Base-by-base conservation (phyloP, 2,888 invertebrate genomes). In the Merodon equestris region DNA sequence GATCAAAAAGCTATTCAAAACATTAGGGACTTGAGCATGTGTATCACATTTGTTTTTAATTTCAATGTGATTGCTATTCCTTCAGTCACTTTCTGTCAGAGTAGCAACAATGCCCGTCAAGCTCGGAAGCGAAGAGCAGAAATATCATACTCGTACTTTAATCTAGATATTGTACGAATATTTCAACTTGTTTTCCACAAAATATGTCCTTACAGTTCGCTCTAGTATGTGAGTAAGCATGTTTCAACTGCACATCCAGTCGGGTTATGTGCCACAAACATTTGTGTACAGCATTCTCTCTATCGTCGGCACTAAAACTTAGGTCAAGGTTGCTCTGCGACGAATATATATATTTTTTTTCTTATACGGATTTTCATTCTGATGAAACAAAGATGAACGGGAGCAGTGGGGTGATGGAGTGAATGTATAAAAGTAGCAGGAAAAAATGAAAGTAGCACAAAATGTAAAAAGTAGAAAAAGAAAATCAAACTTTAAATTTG, bases 261-360 rank as follows among this genome's bases (percentile, higher is more conserved):
- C 27, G 27, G 27, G 2, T 27, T 27, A 27, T 4, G 7, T 27
- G 27, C 27, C 27, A 27, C 27, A 27, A 27, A 27, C 27, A 27
- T 27, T 27, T 4, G 27, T 40, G n/a, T 40, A 40, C 10, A n/a
- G n/a, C 40, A 40, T 3, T 44, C 17, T 12, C 45, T 56, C 48
- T 40, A 51, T 56, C 15, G 40, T 17, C n/a, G 67, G 44, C 53
- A 63, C 53, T 67, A 67, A 58, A 77, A 57, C 77, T 63, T 72
- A 57, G 72, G 72, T 77, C 77, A 77, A 77, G 77, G 77, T 67
- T 63, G 67, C 53, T 72, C 57, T 72, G 61, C 51, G 53, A 45
- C 42, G 42, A 67, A 72, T 4, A 57, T 72, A 61, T 58, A 67
- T 77, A 72, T 71, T 77, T 68, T 7, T 27, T 4, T 27, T 27